A percentile compares a stretch with the other conserved stretches of the same genome.
Evolutionary conservation across 2,888 invertebrate species (phyloP).

Genomic region (Leptopilina drosophilae): DNA sequence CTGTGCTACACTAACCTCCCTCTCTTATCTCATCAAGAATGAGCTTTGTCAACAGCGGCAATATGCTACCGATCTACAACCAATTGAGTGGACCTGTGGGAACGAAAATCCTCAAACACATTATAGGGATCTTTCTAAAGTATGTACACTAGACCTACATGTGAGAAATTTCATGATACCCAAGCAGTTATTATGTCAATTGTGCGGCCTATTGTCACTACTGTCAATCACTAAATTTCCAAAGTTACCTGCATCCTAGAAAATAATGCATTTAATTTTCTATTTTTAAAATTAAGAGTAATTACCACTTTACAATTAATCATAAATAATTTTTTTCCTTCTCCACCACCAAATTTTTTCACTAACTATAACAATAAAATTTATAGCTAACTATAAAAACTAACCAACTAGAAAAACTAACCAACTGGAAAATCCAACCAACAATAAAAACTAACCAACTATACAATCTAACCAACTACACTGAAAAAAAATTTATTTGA

Average conservation of each 20-base stretch:
- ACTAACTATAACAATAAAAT: no score
- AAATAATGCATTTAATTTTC: no score
- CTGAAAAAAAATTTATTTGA: no score
- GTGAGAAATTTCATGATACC: neutral
- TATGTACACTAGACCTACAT: neutral
- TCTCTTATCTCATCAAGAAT: conserved; percentile 32
- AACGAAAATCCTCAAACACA: conserved; percentile 56
- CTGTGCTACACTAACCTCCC: conserved; percentile 64
- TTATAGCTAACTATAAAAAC: no score
- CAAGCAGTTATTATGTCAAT: neutral
- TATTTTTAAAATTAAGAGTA: no score
- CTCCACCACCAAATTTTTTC: no score
- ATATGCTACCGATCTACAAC: conserved; percentile 72
- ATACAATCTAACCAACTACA: no score
- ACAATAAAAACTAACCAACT: no score
- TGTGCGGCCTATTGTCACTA: neutral
- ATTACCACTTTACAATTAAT: no score
- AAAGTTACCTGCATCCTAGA: neutral
- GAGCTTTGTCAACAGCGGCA: conserved; percentile 75
- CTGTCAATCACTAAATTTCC: neutral
- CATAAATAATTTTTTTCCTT: no score
- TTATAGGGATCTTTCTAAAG: conserved; percentile 12
- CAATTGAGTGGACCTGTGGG: conserved; percentile 72
- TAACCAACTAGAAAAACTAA: no score
- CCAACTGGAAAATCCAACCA: no score